Evolutionary conservation across 2,797 vertebrate genomes (phyloP).

Genomic region (Trachurus trachurus): DNA sequence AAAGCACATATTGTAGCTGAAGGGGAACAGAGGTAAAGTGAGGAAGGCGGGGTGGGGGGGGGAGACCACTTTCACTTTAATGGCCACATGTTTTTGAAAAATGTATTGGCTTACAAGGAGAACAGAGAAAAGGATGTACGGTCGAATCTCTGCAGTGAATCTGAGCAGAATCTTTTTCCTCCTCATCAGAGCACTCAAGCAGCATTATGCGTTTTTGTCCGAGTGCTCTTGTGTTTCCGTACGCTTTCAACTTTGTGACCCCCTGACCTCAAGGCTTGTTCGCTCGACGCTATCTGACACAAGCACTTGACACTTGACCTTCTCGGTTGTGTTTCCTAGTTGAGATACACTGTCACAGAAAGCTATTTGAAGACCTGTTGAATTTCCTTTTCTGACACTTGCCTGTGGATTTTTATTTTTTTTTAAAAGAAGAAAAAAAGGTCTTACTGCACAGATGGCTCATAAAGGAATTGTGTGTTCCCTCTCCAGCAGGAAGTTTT

Average conservation of each 20-base stretch:
- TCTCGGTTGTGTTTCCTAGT: background rate
- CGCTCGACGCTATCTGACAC: slow-evolving; percentile 8
- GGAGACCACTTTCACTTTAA: slow-evolving; percentile 43
- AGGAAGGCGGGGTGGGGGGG: background rate
- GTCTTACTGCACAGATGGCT: background rate
- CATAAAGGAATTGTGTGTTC: slow-evolving; percentile 16
- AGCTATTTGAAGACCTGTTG: slow-evolving; percentile 12
- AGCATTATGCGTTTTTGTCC: slow-evolving; percentile 8
- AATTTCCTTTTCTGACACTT: slow-evolving; percentile 10
- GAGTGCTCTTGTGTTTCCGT: background rate
- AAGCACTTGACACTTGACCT: slow-evolving; percentile 21
- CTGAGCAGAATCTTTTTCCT: background rate
- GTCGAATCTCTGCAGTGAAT: slow-evolving; percentile 1
- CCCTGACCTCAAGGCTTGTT: slow-evolving; percentile 29
- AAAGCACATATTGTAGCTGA: slow-evolving; percentile 63
- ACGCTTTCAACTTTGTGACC: slow-evolving; percentile 1
- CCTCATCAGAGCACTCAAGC: slow-evolving; percentile 4
- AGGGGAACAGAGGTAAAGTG: slow-evolving; percentile 20
- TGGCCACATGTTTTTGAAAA: slow-evolving; percentile 44
- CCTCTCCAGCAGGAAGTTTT: background rate
- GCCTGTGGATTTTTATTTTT: background rate
- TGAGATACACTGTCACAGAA: slow-evolving; percentile 1
- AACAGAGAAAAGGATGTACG: slow-evolving; percentile 1
- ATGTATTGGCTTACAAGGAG: slow-evolving; percentile 5
- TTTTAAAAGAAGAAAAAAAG: background rate